A percentile compares a stretch with the other conserved stretches of the same genome.
Conservation (phyloP, 2,888 invertebrate species). For the Onchidella celtica region DNA sequence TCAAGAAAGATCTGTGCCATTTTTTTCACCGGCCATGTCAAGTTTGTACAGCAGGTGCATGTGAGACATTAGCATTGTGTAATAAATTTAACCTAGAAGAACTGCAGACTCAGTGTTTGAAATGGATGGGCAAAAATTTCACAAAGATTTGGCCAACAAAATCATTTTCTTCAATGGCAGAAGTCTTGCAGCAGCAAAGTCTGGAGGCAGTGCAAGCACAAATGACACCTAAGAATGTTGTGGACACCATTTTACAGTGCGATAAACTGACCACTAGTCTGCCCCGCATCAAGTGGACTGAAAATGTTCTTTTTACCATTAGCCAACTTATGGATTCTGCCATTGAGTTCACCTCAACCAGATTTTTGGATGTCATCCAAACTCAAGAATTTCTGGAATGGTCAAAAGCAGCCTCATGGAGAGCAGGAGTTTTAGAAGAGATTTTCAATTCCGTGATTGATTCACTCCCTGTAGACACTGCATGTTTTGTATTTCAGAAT, state of each 20-base stretch:
- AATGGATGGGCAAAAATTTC: slow-evolving; percentile 94
- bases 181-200: slow-evolving; percentile 82
- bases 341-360: slow-evolving; percentile 89
- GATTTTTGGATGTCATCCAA: slow-evolving; percentile 88
- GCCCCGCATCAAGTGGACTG: slow-evolving; percentile 91
- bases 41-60: slow-evolving; percentile 91
- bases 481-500: slow-evolving; percentile 88
- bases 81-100: slow-evolving; percentile 93
- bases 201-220: slow-evolving; percentile 65
- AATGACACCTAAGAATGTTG: slow-evolving; percentile 87
- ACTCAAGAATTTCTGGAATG: slow-evolving; percentile 86
- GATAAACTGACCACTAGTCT: slow-evolving; percentile 89
- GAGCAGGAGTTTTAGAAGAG: slow-evolving; percentile 88
- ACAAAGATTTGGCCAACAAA: slow-evolving; percentile 94
- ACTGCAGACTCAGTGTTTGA: slow-evolving; percentile 90
- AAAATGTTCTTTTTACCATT: slow-evolving; percentile 88
- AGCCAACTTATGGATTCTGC: slow-evolving; percentile 90
- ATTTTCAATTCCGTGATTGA: slow-evolving; percentile 90
- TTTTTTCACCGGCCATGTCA: slow-evolving; percentile 88
- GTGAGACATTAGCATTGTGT: slow-evolving; percentile 92
- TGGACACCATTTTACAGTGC: slow-evolving; percentile 91
- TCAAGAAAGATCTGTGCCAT: slow-evolving; percentile 38
- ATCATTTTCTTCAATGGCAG: slow-evolving; percentile 91
- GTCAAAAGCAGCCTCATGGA: slow-evolving; percentile 86
- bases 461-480: slow-evolving; percentile 89